These are phyloP conservation scores for Sipha flava DNA, from an alignment of 1,140 invertebrate genomes.

Conservation along the genomic window DNA sequence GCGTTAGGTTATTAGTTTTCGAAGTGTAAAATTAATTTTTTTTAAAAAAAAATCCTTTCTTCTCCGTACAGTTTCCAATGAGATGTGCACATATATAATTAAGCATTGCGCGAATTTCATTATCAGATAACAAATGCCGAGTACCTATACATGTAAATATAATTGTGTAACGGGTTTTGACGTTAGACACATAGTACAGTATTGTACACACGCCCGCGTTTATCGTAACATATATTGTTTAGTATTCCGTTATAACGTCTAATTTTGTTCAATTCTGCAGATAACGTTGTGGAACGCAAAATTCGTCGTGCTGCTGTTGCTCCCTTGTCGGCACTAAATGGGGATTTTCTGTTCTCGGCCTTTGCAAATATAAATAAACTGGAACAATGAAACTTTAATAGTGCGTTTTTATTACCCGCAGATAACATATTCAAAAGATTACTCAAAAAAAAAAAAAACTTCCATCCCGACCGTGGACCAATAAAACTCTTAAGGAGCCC, in stretches of 20 bases:
- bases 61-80: too few species aligned
- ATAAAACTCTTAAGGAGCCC: conserved; percentile 20
- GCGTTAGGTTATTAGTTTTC: too few species aligned
- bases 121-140: too few species aligned
- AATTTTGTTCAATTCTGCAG: neutral
- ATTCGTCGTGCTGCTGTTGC: neutral
- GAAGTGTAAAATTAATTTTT: too few species aligned
- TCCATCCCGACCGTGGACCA: neutral
- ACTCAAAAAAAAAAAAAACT: conserved; percentile 15
- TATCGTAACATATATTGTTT: neutral
- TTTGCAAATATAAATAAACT: conserved; percentile 7
- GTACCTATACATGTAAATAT: neutral
- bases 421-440: conserved; percentile 27
- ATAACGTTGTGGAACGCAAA: conserved; percentile 2
- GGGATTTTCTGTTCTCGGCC: neutral
- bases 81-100: too few species aligned
- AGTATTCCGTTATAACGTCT: neutral
- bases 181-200: too few species aligned
- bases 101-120: too few species aligned
- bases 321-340: conserved; percentile 6
- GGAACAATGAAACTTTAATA: conserved; percentile 5
- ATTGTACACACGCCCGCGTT: too few species aligned
- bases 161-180: neutral
- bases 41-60: neutral
- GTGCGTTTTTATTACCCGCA: neutral